Percentiles rank a stretch among this genome's conserved stretches.
phyloP scores from a whole-genome alignment of 1,140 invertebrate species.

The Myzus persicae region DNA sequence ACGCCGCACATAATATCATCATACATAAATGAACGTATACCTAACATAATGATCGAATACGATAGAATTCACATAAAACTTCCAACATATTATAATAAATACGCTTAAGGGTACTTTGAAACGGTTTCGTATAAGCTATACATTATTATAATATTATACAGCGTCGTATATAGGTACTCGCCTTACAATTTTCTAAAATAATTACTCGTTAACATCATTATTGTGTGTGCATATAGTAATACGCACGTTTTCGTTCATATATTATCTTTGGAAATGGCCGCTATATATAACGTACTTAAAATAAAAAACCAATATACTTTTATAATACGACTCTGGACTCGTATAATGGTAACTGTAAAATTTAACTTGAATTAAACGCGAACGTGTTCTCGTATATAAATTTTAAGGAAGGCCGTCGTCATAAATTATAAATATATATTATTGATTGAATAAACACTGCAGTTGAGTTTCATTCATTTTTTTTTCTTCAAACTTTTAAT shows the following conservation, averaged over 20 bases:
- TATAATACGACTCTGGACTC: slow-evolving; percentile 10
- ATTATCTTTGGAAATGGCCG: not conserved
- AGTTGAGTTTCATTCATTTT: not conserved
- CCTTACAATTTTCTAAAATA: not conserved
- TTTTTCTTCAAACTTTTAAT: not conserved
- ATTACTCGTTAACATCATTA: slow-evolving; percentile 10
- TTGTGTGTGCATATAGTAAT: not conserved
- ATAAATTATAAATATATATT: slow-evolving; percentile 10
- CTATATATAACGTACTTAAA: not conserved
- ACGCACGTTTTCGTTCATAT: not conserved
- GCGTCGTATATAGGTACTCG: not conserved
- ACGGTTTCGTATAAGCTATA: not conserved
- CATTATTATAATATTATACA: slow-evolving; percentile 20
- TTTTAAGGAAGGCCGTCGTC: not conserved
- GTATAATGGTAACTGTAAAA: slow-evolving; percentile 18
- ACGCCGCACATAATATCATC: not conserved
- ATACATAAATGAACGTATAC: too few relatives aligned
- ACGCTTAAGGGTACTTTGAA: not conserved
- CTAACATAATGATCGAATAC: not conserved
- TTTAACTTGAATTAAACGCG: not conserved
- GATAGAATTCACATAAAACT: slow-evolving; percentile 12
- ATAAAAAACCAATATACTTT: slow-evolving; percentile 22
- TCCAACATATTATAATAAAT: not conserved
- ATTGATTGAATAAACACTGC: not conserved
- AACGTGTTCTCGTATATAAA: not conserved